Evolutionary conservation across 2,113 vertebrate genomes (phyloP).

Genomic region (Platichthys stellatus): DNA sequence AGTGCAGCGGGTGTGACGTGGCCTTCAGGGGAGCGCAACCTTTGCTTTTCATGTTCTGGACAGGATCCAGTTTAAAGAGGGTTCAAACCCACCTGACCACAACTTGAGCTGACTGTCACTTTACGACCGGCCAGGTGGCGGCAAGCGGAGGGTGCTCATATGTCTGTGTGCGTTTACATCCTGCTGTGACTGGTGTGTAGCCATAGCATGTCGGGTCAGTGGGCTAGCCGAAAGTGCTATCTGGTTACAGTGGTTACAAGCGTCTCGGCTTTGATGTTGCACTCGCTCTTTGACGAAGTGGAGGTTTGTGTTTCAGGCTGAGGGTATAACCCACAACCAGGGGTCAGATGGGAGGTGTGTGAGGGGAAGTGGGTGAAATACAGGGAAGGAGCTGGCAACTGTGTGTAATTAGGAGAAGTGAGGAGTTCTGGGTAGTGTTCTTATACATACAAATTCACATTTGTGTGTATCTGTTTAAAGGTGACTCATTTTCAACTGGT

Average conservation of each 20-base stretch:
- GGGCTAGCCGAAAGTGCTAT: constrained; percentile 54
- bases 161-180: constrained; percentile 33
- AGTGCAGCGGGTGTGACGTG: constrained; percentile 9
- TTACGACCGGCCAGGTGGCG: constrained; percentile 55
- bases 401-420: no score
- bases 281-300: constrained; percentile 7
- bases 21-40: constrained; percentile 23
- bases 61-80: constrained; percentile 48
- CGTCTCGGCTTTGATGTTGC: constrained; percentile 64
- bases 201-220: constrained; percentile 41
- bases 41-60: constrained; percentile 42
- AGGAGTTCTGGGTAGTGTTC: no score
- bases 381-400: constrained; percentile 1
- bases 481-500: no score
- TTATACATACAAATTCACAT: background rate
- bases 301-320: constrained; percentile 61
- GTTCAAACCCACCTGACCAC: constrained; percentile 61
- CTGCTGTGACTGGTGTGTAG: constrained; percentile 51
- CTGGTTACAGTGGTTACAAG: constrained; percentile 67
- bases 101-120: constrained; percentile 28
- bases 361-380: constrained; percentile 1
- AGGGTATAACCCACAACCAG: constrained; percentile 49
- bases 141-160: background rate
- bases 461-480: no score
- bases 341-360: constrained; percentile 35